These are phyloP conservation scores for Halisarca cf. caerulea DNA, from an alignment of 37 sponge, comb jelly and placozoan species.

Conservation along the genomic window DNA sequence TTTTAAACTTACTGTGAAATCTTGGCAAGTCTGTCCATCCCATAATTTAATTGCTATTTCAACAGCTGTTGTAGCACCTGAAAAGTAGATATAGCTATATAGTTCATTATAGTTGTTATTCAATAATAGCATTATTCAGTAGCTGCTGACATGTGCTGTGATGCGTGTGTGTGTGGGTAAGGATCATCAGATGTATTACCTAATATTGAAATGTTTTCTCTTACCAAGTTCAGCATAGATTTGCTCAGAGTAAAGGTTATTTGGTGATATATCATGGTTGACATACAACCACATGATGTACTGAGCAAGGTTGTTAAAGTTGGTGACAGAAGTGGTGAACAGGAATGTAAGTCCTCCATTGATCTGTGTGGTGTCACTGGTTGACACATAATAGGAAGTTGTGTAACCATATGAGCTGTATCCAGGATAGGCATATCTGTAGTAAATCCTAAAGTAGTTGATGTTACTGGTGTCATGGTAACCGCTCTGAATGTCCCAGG, in stretches of 20 bases:
- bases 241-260: neutral
- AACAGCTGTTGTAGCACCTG: neutral
- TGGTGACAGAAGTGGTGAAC: slow-evolving; percentile 2
- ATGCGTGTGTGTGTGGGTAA: too few relatives aligned
- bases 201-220: neutral
- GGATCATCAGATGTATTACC: too few relatives aligned
- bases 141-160: too few relatives aligned
- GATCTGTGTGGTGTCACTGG: neutral
- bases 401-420: neutral
- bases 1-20: neutral
- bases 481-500: slow-evolving; percentile 13
- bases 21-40: neutral
- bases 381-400: neutral
- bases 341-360: neutral
- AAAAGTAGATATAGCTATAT: neutral
- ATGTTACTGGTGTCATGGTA: slow-evolving; percentile 3
- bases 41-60: neutral
- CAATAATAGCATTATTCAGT: too few relatives aligned
- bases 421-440: neutral
- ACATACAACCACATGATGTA: slow-evolving; percentile 3
- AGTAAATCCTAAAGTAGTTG: neutral
- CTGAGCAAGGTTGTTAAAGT: neutral
- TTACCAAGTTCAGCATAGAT: neutral
- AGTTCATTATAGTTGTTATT: neutral
- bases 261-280: neutral